These are phyloP conservation scores for Loxodonta africana DNA, from an alignment of 2,113 vertebrate species.

Conservation along the genomic window DNA sequence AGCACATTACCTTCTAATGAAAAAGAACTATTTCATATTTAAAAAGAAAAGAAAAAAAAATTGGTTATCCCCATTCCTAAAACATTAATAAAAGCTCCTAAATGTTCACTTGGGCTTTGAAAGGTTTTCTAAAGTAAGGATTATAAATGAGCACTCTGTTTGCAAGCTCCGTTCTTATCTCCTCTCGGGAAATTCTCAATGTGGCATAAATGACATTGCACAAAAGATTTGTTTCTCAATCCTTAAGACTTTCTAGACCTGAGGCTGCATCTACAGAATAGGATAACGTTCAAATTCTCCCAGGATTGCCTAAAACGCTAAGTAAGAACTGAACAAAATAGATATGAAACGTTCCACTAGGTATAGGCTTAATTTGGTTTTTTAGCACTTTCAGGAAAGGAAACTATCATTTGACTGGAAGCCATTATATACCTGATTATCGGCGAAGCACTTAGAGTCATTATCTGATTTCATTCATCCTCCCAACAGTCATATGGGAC, in stretches of 20 bases:
- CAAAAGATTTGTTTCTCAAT: slow-evolving; percentile 56
- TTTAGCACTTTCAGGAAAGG: neutral
- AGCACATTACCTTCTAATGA: slow-evolving; percentile 79
- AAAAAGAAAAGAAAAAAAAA: slow-evolving; percentile 55
- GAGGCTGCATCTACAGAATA: neutral
- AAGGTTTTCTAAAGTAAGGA: slow-evolving; percentile 65
- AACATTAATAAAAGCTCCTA: slow-evolving; percentile 59
- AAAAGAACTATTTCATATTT: slow-evolving; percentile 79
- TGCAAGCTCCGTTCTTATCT: slow-evolving; percentile 1
- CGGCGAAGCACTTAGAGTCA: rapidly evolving
- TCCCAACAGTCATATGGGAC: neutral
- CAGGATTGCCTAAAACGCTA: neutral
- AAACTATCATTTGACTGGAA: neutral
- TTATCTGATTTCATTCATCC: neutral
- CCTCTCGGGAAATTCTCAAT: slow-evolving; percentile 61
- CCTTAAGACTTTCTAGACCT: slow-evolving; percentile 51
- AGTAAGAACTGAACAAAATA: neutral
- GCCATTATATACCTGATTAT: rapidly evolving
- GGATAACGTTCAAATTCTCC: neutral
- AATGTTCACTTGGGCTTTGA: slow-evolving; percentile 61
- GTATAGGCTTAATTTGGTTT: neutral
- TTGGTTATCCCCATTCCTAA: slow-evolving; percentile 72
- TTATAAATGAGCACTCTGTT: slow-evolving; percentile 71
- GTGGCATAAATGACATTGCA: slow-evolving; percentile 49
- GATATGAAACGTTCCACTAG: neutral